Conservation (phyloP, 35 echinoderm and acorn worm genomes). For the Ophiothrix spiculata region DNA sequence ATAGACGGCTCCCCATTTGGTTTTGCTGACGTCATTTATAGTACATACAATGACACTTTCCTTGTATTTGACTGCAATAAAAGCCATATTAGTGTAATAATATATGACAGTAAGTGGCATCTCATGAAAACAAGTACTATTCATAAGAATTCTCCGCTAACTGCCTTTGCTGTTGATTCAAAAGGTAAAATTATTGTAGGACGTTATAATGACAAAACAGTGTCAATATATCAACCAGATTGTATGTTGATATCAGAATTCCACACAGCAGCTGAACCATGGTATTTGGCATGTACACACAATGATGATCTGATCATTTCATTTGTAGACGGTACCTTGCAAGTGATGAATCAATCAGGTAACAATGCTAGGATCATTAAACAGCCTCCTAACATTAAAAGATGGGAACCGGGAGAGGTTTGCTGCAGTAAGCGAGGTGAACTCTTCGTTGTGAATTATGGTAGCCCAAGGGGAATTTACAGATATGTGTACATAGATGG, state of each 20-base stretch:
- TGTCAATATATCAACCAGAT: not conserved
- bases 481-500: too few species aligned
- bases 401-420: not conserved
- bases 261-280: not conserved
- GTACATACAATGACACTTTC: too few species aligned
- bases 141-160: too few species aligned
- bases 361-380: not conserved
- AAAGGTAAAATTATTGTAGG: not conserved
- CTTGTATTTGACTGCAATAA: too few species aligned
- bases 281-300: not conserved
- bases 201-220: not conserved
- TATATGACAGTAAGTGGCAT: too few species aligned
- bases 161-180: slow-evolving; percentile 8
- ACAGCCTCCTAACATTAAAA: not conserved
- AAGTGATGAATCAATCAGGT: not conserved
- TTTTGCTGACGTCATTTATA: too few species aligned
- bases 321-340: not conserved
- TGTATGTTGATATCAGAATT: not conserved
- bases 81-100: too few species aligned
- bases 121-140: too few species aligned
- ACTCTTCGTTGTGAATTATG: not conserved
- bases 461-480: not conserved
- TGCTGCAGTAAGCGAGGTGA: slow-evolving; percentile 8
- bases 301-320: not conserved
- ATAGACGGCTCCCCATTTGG: too few species aligned